Conservation (phyloP, 2,888 invertebrate species). For the Drosophila basisetae region DNA sequence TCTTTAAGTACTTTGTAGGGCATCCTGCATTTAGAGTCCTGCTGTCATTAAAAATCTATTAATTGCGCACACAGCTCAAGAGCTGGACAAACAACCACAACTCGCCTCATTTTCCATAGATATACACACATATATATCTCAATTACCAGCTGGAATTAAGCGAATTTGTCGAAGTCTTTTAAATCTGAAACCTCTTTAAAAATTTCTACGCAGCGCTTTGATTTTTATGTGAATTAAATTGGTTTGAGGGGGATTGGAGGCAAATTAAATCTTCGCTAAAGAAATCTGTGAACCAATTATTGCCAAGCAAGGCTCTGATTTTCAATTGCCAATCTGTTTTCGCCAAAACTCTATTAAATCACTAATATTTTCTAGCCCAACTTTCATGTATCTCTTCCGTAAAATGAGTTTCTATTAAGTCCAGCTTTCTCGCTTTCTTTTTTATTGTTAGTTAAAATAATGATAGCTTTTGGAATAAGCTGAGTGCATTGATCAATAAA, state of each 20-base stretch:
- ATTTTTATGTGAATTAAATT: background rate
- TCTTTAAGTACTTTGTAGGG: background rate
- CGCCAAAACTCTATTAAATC: background rate
- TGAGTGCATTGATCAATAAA: background rate
- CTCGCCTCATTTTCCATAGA: background rate
- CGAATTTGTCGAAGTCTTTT: background rate
- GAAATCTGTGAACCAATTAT: background rate
- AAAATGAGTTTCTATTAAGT: background rate
- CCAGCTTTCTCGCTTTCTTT: background rate
- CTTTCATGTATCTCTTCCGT: background rate
- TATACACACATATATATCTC: background rate
- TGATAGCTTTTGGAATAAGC: background rate
- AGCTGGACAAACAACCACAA: slow-evolving; percentile 55
- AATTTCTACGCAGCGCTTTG: background rate
- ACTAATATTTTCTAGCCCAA: background rate
- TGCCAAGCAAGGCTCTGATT: background rate
- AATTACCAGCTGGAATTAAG: background rate
- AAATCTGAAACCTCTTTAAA: background rate
- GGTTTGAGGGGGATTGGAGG: background rate
- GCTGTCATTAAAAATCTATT: slow-evolving; percentile 81
- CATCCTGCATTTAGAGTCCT: slow-evolving; percentile 10
- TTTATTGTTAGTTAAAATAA: too few relatives aligned
- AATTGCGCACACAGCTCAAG: slow-evolving; percentile 77
- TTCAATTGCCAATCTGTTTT: background rate
- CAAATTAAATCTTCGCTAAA: background rate